Percentiles rank a stretch among this genome's conserved stretches.
These are phyloP conservation scores for Centropus unirufus DNA, from an alignment of 2,113 vertebrate species.

Conservation along the genomic window DNA sequence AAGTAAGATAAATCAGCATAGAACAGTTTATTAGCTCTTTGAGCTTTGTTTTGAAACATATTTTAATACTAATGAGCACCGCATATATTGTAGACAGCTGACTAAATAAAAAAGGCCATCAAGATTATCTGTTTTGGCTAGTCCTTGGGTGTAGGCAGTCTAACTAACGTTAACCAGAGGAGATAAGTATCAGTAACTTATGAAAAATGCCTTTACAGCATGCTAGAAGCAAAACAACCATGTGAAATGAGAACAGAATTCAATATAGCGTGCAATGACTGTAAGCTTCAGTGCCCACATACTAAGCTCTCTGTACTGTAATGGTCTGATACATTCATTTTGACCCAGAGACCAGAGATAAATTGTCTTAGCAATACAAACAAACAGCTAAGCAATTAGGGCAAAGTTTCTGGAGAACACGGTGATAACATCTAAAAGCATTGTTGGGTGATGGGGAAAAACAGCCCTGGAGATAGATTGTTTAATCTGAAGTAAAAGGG, in stretches of 20 bases:
- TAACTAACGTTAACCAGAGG: conserved; percentile 4
- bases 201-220: conserved; percentile 68
- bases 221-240: conserved; percentile 53
- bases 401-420: conserved; percentile 49
- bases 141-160: not conserved
- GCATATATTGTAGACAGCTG: not conserved
- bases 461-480: conserved; percentile 9
- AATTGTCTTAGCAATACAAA: conserved; percentile 73
- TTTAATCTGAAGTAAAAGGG: conserved; percentile 30
- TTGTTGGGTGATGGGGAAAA: conserved; percentile 28
- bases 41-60: not conserved
- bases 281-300: conserved; percentile 68
- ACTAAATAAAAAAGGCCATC: conserved; percentile 3
- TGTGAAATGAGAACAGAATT: conserved; percentile 50
- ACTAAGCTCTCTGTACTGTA: conserved; percentile 67
- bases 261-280: conserved; percentile 62
- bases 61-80: not conserved
- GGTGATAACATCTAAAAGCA: conserved; percentile 63
- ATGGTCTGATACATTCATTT: conserved; percentile 72
- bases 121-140: not conserved
- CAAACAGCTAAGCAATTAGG: conserved; percentile 69
- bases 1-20: not conserved
- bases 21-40: not conserved
- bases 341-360: conserved; percentile 73
- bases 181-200: conserved; percentile 70